phyloP scores from a whole-genome alignment of 2,113 vertebrate species.

The Spea multiplicata region DNA sequence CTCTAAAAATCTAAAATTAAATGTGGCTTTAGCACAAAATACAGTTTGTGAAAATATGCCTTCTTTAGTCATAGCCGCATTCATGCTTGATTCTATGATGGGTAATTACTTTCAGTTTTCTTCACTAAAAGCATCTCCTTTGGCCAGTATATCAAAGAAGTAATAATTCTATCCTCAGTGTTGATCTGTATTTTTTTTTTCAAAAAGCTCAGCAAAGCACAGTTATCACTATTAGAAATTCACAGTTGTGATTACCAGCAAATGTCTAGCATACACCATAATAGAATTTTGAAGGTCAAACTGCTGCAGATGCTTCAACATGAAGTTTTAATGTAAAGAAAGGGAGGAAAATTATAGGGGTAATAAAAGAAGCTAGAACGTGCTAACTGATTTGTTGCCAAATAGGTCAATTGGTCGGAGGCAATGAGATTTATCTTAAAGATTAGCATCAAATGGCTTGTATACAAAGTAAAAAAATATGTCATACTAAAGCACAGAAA shows the following conservation, averaged over 20 bases:
- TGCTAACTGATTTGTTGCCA: slow-evolving; percentile 29
- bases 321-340: slow-evolving; percentile 31
- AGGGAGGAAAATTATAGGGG: slow-evolving; percentile 35
- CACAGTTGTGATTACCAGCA: slow-evolving; percentile 39
- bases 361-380: slow-evolving; percentile 21
- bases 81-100: slow-evolving; percentile 3
- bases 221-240: slow-evolving; percentile 24
- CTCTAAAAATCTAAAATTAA: slow-evolving; percentile 34
- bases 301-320: slow-evolving; percentile 22
- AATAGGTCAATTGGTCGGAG: slow-evolving; percentile 25
- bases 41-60: neutral
- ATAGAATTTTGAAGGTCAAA: slow-evolving; percentile 38
- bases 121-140: neutral
- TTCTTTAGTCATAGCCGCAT: slow-evolving; percentile 13
- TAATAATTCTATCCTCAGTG: neutral
- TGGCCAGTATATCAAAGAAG: slow-evolving; percentile 15
- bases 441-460: slow-evolving; percentile 32
- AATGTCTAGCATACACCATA: slow-evolving; percentile 39
- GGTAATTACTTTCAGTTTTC: slow-evolving; percentile 36
- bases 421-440: slow-evolving; percentile 15
- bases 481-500: too few relatives aligned
- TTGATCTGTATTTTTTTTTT: slow-evolving; percentile 18
- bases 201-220: slow-evolving; percentile 18
- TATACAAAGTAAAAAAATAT: slow-evolving; percentile 11
- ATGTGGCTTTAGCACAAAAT: slow-evolving; percentile 6